Conservation (phyloP, 2,888 invertebrate genomes). For the Hypsopygia costalis region DNA sequence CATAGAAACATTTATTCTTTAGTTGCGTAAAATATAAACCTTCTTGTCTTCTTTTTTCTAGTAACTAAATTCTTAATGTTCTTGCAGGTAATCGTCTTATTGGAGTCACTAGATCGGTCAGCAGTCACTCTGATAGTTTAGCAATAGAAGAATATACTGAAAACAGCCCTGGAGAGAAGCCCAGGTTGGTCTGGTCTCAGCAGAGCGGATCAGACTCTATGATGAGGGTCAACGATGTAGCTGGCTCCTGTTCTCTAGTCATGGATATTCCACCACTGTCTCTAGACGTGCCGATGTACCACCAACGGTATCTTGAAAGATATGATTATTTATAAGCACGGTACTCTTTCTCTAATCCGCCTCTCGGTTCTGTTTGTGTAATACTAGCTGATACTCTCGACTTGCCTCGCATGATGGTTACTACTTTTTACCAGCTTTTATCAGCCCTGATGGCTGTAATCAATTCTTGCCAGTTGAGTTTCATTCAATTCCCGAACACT, state of each 20-base stretch:
- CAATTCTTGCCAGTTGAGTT: no score
- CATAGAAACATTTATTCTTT: no score
- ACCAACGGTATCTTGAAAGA: conserved; percentile 35
- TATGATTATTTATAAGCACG: conserved; percentile 27
- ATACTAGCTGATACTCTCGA: no score
- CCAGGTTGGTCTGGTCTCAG: conserved; percentile 32
- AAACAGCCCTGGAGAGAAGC: conserved; percentile 18
- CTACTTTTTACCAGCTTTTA: no score
- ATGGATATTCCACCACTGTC: conserved; percentile 37
- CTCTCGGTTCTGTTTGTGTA: no score
- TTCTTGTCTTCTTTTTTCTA: no score
- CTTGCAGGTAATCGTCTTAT: conserved; percentile 48
- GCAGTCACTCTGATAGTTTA: conserved; percentile 32
- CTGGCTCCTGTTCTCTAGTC: conserved; percentile 47
- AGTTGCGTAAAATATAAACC: no score
- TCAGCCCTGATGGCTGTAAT: no score
- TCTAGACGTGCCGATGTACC: conserved; percentile 35
- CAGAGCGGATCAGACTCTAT: conserved; percentile 18
- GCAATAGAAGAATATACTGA: conserved; percentile 45
- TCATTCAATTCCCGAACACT: no score
- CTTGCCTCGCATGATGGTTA: no score
- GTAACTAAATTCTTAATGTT: conserved; percentile 5
- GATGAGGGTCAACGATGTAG: conserved; percentile 47
- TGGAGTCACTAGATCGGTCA: conserved; percentile 45
- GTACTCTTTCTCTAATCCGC: no score